phyloP scores from a whole-genome alignment of 2,113 vertebrate genomes.

The Kryptolebias marmoratus region DNA sequence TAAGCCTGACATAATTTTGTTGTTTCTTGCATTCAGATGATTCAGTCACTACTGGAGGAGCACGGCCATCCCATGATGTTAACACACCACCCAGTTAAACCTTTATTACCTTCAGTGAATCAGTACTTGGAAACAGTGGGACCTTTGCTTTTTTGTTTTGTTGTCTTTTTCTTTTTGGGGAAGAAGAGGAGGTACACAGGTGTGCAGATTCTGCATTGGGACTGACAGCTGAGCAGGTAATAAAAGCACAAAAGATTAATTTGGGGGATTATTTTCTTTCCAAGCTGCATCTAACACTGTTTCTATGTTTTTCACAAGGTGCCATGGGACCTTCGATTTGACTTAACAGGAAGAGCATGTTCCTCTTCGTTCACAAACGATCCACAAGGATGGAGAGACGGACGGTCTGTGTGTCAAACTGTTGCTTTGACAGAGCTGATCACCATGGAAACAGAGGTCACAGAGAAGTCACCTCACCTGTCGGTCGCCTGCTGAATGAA shows the following conservation, averaged over 20 bases:
- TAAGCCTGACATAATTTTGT: background rate
- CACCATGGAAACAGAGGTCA: conserved; percentile 36
- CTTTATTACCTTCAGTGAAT: conserved; percentile 88
- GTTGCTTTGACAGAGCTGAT: conserved; percentile 9
- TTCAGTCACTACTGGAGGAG: conserved; percentile 94
- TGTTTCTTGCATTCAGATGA: conserved; percentile 80
- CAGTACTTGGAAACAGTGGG: conserved; percentile 82
- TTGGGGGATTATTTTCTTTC: background rate
- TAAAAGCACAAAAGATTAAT: background rate
- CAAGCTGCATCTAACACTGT: background rate
- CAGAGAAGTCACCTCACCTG: conserved; percentile 44
- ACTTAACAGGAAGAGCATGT: conserved; percentile 31
- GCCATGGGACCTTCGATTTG: conserved; percentile 39
- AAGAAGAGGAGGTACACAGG: conserved; percentile 75
- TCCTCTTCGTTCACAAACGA: conserved; percentile 21
- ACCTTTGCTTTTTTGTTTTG: conserved; percentile 81
- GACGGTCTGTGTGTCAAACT: conserved; percentile 29
- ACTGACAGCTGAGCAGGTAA: conserved; percentile 89
- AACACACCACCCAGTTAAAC: conserved; percentile 91
- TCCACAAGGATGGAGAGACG: conserved; percentile 10
- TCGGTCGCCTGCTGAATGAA: conserved; percentile 40
- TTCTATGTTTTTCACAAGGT: conserved; percentile 34
- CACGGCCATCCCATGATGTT: conserved; percentile 90
- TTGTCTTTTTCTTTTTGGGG: conserved; percentile 69
- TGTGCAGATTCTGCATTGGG: conserved; percentile 79